phyloP scores from a whole-genome alignment of 1,140 invertebrate species.

The Phortica variegata region DNA sequence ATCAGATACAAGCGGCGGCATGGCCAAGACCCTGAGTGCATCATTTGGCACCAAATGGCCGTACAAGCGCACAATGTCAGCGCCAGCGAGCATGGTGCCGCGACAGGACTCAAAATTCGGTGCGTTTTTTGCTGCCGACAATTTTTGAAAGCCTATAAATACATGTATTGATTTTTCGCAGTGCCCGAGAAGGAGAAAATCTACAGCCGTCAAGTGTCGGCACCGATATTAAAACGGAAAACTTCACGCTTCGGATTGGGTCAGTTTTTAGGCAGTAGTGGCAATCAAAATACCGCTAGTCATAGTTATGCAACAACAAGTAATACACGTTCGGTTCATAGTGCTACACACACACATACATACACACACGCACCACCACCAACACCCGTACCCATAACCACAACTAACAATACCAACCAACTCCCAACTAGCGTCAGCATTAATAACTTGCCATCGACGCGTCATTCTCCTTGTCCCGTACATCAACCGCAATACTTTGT shows the following conservation, averaged over 20 bases:
- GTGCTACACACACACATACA: slow-evolving; percentile 32
- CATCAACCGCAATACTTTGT: slow-evolving; percentile 21
- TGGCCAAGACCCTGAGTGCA: slow-evolving; percentile 79
- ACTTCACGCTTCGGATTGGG: slow-evolving; percentile 87
- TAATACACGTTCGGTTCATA: slow-evolving; percentile 12
- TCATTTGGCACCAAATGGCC: slow-evolving; percentile 93
- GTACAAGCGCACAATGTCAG: slow-evolving; percentile 91
- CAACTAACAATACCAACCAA: slow-evolving; percentile 2
- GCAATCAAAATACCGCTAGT: slow-evolving; percentile 51
- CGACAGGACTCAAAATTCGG: slow-evolving; percentile 76
- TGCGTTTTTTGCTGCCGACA: slow-evolving; percentile 53
- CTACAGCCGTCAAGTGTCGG: slow-evolving; percentile 85
- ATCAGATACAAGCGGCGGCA: slow-evolving; percentile 61
- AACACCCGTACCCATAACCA: background rate
- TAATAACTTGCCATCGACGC: slow-evolving; percentile 22
- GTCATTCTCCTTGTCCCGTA: slow-evolving; percentile 43
- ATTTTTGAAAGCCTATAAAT: background rate
- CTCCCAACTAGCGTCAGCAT: too few relatives aligned
- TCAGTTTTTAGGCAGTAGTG: slow-evolving; percentile 69
- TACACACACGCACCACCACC: slow-evolving; percentile 25
- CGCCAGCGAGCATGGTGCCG: slow-evolving; percentile 78
- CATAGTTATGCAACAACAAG: slow-evolving; percentile 36
- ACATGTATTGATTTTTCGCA: slow-evolving; percentile 9
- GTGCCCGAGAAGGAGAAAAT: slow-evolving; percentile 82
- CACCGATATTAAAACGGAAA: slow-evolving; percentile 86